Percentiles rank a stretch among this genome's conserved stretches.
phyloP scores from a whole-genome alignment of 2,113 vertebrate species.

The Machaerirhynchus nigripectus region DNA sequence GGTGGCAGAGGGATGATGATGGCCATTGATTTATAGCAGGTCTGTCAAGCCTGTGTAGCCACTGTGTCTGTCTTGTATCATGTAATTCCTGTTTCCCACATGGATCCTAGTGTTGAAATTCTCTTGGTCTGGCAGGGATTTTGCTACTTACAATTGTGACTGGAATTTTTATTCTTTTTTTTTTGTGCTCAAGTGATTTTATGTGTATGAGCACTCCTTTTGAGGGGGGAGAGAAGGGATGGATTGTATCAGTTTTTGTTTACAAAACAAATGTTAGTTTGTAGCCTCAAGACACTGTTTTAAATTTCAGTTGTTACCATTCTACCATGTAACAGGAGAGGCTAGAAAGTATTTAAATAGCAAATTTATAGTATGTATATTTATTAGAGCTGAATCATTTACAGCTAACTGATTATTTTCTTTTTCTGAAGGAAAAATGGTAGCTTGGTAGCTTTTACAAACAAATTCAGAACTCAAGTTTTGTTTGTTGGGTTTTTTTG shows the following conservation, averaged over 20 bases:
- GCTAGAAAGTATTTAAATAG: conserved; percentile 43
- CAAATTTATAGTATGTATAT: conserved; percentile 12
- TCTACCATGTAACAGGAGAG: not conserved
- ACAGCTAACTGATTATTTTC: not conserved
- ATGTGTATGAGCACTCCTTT: not conserved
- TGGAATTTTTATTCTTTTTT: not conserved
- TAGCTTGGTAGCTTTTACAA: not conserved
- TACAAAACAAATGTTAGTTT: conserved; percentile 24
- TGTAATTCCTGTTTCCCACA: not conserved
- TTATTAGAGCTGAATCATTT: conserved; percentile 37
- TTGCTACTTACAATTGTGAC: not conserved
- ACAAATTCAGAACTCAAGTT: not conserved
- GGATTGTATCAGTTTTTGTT: not conserved
- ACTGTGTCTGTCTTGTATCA: not conserved
- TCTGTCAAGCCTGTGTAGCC: not conserved
- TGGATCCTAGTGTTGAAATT: not conserved
- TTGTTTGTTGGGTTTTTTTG: not conserved
- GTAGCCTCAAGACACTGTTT: conserved; percentile 11
- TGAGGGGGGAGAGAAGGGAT: too few species aligned
- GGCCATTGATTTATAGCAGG: not conserved
- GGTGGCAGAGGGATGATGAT: not conserved
- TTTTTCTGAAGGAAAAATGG: not conserved
- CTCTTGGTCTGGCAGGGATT: not conserved
- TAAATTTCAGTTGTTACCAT: not conserved
- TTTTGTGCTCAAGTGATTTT: not conserved